phyloP scores from a whole-genome alignment of 2,113 vertebrate genomes.

The Verasper variegatus region DNA sequence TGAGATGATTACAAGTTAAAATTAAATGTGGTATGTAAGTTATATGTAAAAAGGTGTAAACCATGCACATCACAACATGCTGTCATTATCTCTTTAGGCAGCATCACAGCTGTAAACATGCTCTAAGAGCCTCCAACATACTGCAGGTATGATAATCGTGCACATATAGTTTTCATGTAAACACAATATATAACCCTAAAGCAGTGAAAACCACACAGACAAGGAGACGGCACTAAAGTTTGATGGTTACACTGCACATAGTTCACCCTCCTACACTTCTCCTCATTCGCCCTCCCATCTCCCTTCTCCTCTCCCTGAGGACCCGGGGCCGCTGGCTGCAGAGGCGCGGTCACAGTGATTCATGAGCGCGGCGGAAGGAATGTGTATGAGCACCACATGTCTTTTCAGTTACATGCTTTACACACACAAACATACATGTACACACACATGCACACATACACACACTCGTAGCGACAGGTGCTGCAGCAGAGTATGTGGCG shows the following conservation, averaged over 20 bases:
- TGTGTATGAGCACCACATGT: conserved; percentile 65
- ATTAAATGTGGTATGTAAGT: too few relatives aligned
- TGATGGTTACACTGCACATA: conserved; percentile 21
- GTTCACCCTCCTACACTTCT: conserved; percentile 38
- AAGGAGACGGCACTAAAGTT: conserved; percentile 29
- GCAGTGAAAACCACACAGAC: conserved; percentile 7
- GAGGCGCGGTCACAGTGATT: conserved; percentile 57
- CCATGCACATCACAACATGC: neutral
- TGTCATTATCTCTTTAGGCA: neutral
- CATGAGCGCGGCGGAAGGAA: conserved; percentile 68
- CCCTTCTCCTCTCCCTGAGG: conserved; percentile 22
- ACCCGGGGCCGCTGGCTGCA: conserved; percentile 21
- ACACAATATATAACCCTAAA: conserved; percentile 19
- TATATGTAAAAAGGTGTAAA: too few relatives aligned
- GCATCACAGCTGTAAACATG: neutral
- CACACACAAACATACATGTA: conserved; percentile 13
- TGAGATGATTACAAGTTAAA: too few relatives aligned
- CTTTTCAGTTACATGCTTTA: conserved; percentile 49
- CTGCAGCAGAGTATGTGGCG: conserved; percentile 40
- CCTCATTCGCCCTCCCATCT: conserved; percentile 33
- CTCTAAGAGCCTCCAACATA: too few relatives aligned
- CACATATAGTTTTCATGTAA: too few relatives aligned
- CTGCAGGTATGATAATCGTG: too few relatives aligned
- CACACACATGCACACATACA: neutral
- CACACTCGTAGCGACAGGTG: conserved; percentile 68